Evolutionary conservation across 2,797 vertebrate genomes (phyloP), one percentile per base, ranked within the genome.

Genomic region (Pagetopsis macropterus): DNA sequence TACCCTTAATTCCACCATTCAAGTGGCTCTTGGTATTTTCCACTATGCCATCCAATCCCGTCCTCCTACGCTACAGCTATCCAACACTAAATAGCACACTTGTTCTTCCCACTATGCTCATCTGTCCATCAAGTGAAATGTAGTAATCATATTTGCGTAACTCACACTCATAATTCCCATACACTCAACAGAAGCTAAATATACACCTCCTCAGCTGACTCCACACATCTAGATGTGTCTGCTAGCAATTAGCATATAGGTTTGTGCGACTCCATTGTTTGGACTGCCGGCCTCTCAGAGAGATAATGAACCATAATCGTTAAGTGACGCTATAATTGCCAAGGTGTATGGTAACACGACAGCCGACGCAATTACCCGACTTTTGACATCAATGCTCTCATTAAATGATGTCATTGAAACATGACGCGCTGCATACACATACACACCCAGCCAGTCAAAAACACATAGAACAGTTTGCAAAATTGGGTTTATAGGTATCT

Each of bases 251-350:
- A 93, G 87, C 74, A 65, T 79, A 75, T 63, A 83, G 81, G 79
- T 91, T 92, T 88, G 87, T 88, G 88, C 75, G 61, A 87, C 70
- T 78, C 85, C 84, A 88, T 91, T 92, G 87, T 93, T 91, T 90
- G 82, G 85, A 83, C 84, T 86, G 87, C 85, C 54, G 78, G 70
- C 84, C 83, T 84, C 83, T 91, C 72, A n/a, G 59, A 80, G 72
- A 92, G 91, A 92, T 93, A 93, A 93, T 93, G 87, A 91, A 71
- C 83, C 85, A 88, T 94, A 94, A 92, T 93, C 75, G 58, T 58
- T 89, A 89, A 93, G 88, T 91, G 92, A 92, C 87, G 70, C 83
- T 63, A 27, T 93, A 93, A 93, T 92, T 89, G 88, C 86, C 9
- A 82, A 91, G 89, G 92, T 93, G 89, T 92, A 90, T 85, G 74